These are phyloP conservation scores for Copsychus sechellarum DNA, from an alignment of 2,113 vertebrate genomes.

Conservation along the genomic window DNA sequence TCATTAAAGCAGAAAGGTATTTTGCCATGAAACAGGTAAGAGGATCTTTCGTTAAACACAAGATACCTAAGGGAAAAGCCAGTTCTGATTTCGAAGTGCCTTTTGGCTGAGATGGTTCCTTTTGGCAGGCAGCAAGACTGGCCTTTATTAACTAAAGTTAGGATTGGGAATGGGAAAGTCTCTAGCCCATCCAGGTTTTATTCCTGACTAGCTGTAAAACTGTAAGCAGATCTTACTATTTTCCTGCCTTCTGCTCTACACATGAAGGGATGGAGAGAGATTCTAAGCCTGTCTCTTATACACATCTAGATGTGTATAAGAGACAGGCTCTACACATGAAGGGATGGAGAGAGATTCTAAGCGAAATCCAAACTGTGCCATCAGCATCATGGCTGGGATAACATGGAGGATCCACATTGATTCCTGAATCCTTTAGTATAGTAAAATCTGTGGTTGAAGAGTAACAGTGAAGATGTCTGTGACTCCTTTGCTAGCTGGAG, in stretches of 20 bases:
- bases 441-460: background rate
- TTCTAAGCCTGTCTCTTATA: too few relatives aligned
- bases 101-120: background rate
- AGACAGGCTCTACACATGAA: background rate
- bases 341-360: background rate
- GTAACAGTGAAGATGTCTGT: too few relatives aligned
- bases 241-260: background rate
- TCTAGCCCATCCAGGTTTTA: background rate
- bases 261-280: too few relatives aligned
- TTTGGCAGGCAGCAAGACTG: background rate
- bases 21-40: slow-evolving; percentile 80
- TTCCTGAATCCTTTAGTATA: background rate
- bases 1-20: slow-evolving; percentile 92
- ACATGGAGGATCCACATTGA: background rate
- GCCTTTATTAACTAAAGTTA: background rate
- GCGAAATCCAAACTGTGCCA: background rate
- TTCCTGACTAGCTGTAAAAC: background rate
- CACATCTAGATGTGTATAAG: too few relatives aligned
- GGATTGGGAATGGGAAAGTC: background rate
- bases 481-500: background rate
- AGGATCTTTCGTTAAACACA: background rate
- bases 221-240: background rate
- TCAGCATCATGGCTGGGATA: background rate
- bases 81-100: background rate
- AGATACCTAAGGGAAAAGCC: background rate